Conservation (phyloP, 2,888 invertebrate species). For the Eupithecia dodoneata region DNA sequence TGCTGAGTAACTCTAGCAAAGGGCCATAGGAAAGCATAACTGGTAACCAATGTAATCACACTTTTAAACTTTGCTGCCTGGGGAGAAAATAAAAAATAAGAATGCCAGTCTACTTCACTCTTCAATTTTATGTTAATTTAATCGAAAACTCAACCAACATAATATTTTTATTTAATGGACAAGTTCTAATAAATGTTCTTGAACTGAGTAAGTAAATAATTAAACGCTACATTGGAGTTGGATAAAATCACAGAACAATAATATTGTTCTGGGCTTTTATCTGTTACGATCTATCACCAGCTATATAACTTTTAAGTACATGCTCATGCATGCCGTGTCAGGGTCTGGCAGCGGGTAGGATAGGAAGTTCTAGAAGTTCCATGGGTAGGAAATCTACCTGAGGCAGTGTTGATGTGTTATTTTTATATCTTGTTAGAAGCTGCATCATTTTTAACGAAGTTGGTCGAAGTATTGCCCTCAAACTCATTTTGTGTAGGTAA, state of each 20-base stretch:
- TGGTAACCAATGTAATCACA: conserved; percentile 39
- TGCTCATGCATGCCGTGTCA: not conserved
- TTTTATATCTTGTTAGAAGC: not conserved
- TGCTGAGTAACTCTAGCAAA: conserved; percentile 52
- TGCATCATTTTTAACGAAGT: not conserved
- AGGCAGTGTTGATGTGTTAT: not conserved
- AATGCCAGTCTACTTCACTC: not conserved
- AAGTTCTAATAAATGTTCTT: not conserved
- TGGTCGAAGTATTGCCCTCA: not conserved
- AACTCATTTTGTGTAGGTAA: not conserved
- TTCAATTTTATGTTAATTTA: not conserved
- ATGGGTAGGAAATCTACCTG: not conserved
- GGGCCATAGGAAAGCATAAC: conserved; percentile 70
- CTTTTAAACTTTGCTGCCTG: conserved; percentile 16
- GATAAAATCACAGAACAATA: not conserved
- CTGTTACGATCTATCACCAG: too few relatives aligned
- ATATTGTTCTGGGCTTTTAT: too few relatives aligned
- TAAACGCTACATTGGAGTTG: not conserved
- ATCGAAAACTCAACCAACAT: not conserved
- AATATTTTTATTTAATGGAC: not conserved
- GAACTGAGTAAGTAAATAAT: not conserved
- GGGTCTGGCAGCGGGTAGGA: not conserved
- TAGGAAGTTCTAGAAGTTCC: not conserved
- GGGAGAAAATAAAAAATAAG: not conserved
- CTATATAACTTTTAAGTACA: not conserved